A percentile compares a stretch with the other conserved stretches of the same genome.
These are phyloP conservation scores for Palythoa grandiflora DNA, from an alignment of 92 coral and sea anemone genomes.

Conservation along the genomic window DNA sequence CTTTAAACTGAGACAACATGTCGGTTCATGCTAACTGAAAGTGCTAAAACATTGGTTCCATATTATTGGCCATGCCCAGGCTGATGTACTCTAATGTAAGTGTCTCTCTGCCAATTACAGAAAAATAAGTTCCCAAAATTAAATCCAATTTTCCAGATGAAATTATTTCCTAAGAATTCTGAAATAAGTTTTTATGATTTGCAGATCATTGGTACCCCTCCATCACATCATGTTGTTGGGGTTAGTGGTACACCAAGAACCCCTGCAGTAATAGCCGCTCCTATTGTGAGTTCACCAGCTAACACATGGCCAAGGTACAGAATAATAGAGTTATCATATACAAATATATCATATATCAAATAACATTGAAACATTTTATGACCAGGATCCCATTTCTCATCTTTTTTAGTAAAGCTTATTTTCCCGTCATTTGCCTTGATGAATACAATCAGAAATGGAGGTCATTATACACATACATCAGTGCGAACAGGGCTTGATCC, in stretches of 20 bases:
- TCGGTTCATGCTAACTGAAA: no score
- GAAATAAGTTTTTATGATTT: not conserved
- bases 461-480: no score
- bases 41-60: no score
- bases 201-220: conserved; percentile 86
- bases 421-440: not conserved
- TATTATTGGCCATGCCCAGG: no score
- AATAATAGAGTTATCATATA: not conserved
- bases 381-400: not conserved
- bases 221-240: conserved; percentile 86
- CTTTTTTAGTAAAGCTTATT: no score
- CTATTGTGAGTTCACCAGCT: conserved; percentile 79
- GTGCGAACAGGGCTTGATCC: no score
- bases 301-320: conserved; percentile 93
- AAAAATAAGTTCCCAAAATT: no score
- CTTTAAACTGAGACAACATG: no score
- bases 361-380: not conserved
- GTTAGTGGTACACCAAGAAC: conserved; percentile 87
- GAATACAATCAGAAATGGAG: no score
- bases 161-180: conserved; percentile 3
- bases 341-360: not conserved
- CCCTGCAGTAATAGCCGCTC: conserved; percentile 91
- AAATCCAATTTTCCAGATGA: not conserved
- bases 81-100: no score
- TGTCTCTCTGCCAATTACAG: no score